Conservation (phyloP, 2,113 vertebrate species). For the Cnemophilus loriae region DNA sequence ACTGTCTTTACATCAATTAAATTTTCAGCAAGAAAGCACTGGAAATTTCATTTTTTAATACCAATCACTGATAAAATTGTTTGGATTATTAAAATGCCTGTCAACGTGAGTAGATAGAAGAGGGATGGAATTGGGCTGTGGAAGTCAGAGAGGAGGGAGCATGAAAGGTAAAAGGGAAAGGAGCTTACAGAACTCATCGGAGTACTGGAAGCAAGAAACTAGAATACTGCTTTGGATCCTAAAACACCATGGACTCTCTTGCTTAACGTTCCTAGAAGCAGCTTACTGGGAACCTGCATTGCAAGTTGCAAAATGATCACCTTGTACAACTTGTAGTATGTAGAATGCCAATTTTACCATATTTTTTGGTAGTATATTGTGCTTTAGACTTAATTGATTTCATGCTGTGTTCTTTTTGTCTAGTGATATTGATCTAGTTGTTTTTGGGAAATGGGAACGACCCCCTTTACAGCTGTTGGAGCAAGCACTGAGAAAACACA, state of each 20-base stretch:
- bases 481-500: conserved; percentile 91
- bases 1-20: background rate
- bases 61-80: background rate
- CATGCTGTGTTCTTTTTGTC: background rate
- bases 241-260: background rate
- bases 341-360: background rate
- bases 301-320: background rate
- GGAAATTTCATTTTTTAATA: background rate
- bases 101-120: background rate
- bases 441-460: conserved; percentile 95
- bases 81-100: background rate
- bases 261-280: background rate
- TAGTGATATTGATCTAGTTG: conserved; percentile 97
- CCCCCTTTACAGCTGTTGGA: conserved; percentile 91
- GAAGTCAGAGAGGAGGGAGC: background rate
- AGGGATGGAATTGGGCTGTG: background rate
- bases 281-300: background rate
- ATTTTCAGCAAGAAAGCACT: background rate
- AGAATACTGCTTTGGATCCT: background rate
- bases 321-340: background rate
- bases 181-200: background rate
- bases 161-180: background rate
- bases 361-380: background rate
- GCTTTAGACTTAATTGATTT: background rate
- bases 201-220: background rate